phyloP scores from a whole-genome alignment of 2,797 vertebrate species.

The Karalla daura region DNA sequence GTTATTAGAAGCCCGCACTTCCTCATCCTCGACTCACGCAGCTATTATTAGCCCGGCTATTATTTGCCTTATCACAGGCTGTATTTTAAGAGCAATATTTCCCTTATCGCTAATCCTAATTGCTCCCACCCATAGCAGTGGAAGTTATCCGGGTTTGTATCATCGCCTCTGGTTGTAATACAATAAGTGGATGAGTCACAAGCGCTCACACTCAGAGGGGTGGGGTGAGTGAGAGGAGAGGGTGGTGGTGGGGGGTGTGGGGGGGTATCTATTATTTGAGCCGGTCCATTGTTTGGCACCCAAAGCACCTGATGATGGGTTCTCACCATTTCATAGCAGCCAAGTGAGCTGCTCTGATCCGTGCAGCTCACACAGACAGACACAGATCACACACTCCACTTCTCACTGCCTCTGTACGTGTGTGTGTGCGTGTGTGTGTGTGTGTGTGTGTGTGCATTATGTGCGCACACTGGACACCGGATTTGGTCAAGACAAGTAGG shows the following conservation, averaged over 20 bases:
- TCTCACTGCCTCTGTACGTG: not conserved
- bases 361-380: conserved; percentile 16
- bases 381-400: conserved; percentile 27
- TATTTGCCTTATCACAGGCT: conserved; percentile 73
- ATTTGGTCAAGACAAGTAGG: not conserved
- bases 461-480: not conserved
- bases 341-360: conserved; percentile 32
- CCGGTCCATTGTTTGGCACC: conserved; percentile 62
- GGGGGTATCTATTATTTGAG: conserved; percentile 59
- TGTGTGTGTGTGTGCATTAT: not conserved
- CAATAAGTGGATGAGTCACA: conserved; percentile 74
- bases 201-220: conserved; percentile 30
- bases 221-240: conserved; percentile 19
- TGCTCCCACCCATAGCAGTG: conserved; percentile 62
- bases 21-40: conserved; percentile 53
- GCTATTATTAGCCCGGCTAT: conserved; percentile 78
- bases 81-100: conserved; percentile 76
- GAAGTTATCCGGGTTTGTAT: conserved; percentile 63
- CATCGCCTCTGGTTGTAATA: conserved; percentile 66
- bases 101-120: conserved; percentile 71
- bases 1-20: conserved; percentile 76
- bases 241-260: too few relatives aligned
- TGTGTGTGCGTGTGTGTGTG: not conserved
- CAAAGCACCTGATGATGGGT: conserved; percentile 51
- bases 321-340: conserved; percentile 60